Evolutionary conservation across 1,140 invertebrate genomes (phyloP).

Genomic region (Rhopalosiphum padi): DNA sequence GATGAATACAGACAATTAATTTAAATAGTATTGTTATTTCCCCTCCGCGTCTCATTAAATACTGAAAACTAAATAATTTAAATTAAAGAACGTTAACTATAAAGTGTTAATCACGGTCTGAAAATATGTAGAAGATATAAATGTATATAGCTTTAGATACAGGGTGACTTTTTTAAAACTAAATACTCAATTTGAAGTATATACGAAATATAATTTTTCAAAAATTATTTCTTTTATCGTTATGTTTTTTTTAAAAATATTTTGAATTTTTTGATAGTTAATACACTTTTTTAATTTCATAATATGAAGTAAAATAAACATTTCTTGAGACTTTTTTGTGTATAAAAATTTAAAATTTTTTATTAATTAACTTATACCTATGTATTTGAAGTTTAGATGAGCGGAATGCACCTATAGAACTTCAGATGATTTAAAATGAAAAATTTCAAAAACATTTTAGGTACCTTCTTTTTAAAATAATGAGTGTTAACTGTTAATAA

Average conservation of each 20-base stretch:
- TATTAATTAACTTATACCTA: not conserved
- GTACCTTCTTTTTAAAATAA: not conserved
- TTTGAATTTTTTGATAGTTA: not conserved
- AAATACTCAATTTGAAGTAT: not conserved
- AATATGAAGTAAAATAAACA: too few relatives aligned
- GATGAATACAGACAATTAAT: not conserved
- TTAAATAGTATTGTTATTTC: not conserved
- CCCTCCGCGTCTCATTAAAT: not conserved
- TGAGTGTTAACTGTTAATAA: not conserved
- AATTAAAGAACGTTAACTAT: constrained; percentile 28
- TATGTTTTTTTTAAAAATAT: not conserved
- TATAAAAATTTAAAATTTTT: not conserved
- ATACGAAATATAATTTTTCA: too few relatives aligned
- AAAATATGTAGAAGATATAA: not conserved
- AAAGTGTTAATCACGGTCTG: not conserved
- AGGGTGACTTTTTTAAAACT: not conserved
- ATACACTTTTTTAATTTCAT: too few relatives aligned
- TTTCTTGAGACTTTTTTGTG: not conserved
- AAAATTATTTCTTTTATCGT: too few relatives aligned
- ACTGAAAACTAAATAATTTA: not conserved
- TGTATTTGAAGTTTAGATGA: not conserved
- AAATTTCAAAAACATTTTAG: not conserved
- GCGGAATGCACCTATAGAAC: not conserved
- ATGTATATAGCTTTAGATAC: not conserved
- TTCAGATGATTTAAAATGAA: not conserved